Evolutionary conservation across 1,140 invertebrate species (phyloP).

Genomic region (Gyrodactylus salaris): DNA sequence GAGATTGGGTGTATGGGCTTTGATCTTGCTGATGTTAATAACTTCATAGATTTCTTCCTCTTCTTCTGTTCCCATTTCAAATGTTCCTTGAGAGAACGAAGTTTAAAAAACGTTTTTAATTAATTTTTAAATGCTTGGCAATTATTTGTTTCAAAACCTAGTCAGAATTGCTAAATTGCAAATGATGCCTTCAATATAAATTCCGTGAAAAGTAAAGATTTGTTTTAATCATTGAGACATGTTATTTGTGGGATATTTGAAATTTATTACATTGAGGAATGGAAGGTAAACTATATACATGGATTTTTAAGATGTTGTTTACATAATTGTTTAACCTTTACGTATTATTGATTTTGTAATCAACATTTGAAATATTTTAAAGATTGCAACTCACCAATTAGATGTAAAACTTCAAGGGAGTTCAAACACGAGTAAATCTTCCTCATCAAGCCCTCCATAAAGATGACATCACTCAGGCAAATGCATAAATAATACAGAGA

Average conservation of each 20-base stretch:
- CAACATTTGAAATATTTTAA: too few relatives aligned
- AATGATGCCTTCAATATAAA: too few relatives aligned
- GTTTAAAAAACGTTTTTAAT: constrained; percentile 6
- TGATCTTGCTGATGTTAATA: constrained; percentile 44
- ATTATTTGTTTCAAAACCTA: constrained; percentile 1
- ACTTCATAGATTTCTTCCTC: constrained; percentile 95
- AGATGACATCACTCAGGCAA: constrained; percentile 90
- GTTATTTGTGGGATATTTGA: too few relatives aligned
- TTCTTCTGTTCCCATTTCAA: constrained; percentile 73
- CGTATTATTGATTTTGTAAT: neutral
- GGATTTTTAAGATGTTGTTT: neutral
- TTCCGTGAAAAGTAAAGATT: too few relatives aligned
- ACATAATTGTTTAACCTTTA: neutral
- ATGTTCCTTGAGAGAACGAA: constrained; percentile 35
- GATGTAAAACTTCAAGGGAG: constrained; percentile 76
- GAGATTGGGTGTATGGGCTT: constrained; percentile 47
- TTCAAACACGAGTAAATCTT: constrained; percentile 99
- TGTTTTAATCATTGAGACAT: too few relatives aligned
- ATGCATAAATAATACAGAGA: constrained; percentile 79
- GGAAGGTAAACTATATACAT: neutral
- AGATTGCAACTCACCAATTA: constrained; percentile 38
- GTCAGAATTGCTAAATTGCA: too few relatives aligned
- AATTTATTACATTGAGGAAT: too few relatives aligned
- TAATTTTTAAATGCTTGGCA: neutral
- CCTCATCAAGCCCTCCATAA: constrained; percentile 99